Percentiles rank a stretch among this genome's conserved stretches.
phyloP scores from a whole-genome alignment of 2,888 invertebrate species.

The Drosophila differens region DNA sequence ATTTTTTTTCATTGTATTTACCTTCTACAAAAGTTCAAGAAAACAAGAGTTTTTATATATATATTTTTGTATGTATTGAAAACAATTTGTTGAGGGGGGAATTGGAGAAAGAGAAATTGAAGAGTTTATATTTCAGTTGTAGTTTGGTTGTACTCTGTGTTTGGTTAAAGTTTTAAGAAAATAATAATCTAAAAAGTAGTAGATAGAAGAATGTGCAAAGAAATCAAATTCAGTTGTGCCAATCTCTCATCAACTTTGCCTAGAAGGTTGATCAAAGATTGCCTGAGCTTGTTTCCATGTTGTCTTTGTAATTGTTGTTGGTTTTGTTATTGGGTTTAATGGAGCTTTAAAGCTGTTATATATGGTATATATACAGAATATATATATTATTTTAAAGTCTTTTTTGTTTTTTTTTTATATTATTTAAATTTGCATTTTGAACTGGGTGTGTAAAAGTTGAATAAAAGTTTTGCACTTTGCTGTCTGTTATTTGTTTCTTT shows the following conservation, averaged over 20 bases:
- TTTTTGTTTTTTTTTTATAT: conserved; percentile 25
- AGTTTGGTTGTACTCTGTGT: conserved; percentile 48
- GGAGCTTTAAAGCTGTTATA: conserved; percentile 28
- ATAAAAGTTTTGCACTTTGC: conserved; percentile 54
- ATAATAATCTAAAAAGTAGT: conserved; percentile 45
- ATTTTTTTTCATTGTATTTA: conserved; percentile 81
- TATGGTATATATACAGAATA: conserved; percentile 14
- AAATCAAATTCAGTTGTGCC: conserved; percentile 35
- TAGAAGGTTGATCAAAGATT: conserved; percentile 50
- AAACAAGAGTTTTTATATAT: conserved; percentile 78
- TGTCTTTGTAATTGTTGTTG: conserved; percentile 44
- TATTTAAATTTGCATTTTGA: conserved; percentile 83
- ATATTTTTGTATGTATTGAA: conserved; percentile 65
- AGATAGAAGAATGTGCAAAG: conserved; percentile 42
- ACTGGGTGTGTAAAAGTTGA: conserved; percentile 84
- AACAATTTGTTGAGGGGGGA: conserved; percentile 66
- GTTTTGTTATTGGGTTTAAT: conserved; percentile 44
- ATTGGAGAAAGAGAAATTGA: conserved; percentile 81
- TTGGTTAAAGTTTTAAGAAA: conserved; percentile 43
- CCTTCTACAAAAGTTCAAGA: conserved; percentile 85
- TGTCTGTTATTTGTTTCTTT: conserved; percentile 57
- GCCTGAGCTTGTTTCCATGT: conserved; percentile 32
- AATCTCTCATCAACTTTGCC: conserved; percentile 47
- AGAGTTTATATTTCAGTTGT: conserved; percentile 70
- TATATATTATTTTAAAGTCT: conserved; percentile 18